A percentile compares a stretch with the other conserved stretches of the same genome.
These are phyloP conservation scores for Redunca redunca DNA, from an alignment of 2,113 vertebrate genomes.

Conservation along the genomic window DNA sequence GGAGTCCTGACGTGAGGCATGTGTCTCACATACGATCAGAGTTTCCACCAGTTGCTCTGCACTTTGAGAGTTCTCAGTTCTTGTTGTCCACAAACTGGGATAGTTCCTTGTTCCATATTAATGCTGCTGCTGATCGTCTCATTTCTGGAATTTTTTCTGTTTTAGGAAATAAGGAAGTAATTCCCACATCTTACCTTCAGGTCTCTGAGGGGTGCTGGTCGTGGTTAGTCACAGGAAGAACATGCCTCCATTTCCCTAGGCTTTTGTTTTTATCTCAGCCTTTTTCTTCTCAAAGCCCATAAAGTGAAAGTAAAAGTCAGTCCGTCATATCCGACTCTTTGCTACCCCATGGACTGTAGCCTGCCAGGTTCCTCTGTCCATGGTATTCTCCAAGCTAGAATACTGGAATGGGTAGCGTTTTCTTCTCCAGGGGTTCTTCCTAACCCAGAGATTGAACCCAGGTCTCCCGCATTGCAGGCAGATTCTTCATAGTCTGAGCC, in stretches of 20 bases:
- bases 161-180: background rate
- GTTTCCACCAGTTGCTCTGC: background rate
- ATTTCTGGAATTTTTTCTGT: background rate
- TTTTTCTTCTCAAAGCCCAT: background rate
- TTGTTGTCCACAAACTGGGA: background rate
- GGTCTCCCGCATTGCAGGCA: background rate
- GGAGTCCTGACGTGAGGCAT: background rate
- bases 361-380: background rate
- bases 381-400: background rate
- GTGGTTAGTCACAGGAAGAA: background rate
- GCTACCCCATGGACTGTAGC: background rate
- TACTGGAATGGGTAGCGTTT: background rate
- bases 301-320: background rate
- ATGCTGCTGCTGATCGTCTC: background rate
- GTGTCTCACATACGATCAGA: background rate
- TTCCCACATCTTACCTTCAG: background rate
- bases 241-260: background rate
- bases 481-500: background rate
- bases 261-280: background rate
- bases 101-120: background rate
- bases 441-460: background rate
- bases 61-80: background rate
- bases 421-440: background rate
- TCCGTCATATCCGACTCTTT: background rate
- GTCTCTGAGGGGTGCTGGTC: background rate